Evolutionary conservation across 1,140 invertebrate species (phyloP).

Genomic region (Heliconius hewitsoni): DNA sequence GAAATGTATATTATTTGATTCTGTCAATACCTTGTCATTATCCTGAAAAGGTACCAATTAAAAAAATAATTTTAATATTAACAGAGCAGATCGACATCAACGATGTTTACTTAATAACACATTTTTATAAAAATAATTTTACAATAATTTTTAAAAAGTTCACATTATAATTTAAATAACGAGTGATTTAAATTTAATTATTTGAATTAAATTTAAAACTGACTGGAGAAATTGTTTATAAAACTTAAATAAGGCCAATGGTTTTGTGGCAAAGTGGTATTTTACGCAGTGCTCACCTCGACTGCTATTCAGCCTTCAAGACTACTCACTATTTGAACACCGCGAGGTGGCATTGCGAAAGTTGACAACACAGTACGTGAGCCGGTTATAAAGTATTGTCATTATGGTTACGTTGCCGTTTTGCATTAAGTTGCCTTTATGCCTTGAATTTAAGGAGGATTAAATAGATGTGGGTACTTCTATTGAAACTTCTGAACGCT

Average conservation of each 20-base stretch:
- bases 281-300: constrained; percentile 49
- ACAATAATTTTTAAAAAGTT: too few species aligned
- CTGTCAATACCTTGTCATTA: too few species aligned
- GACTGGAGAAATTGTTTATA: not conserved
- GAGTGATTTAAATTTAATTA: too few species aligned
- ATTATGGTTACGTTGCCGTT: constrained; percentile 56
- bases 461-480: constrained; percentile 17
- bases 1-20: too few species aligned
- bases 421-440: constrained; percentile 42
- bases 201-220: too few species aligned
- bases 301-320: constrained; percentile 60
- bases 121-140: too few species aligned
- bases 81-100: too few species aligned
- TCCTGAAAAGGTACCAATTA: too few species aligned
- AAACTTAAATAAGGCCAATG: not conserved
- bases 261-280: constrained; percentile 19
- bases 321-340: constrained; percentile 63
- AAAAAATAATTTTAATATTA: too few species aligned
- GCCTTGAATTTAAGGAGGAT: constrained; percentile 42
- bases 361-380: constrained; percentile 73
- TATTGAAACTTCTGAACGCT: not conserved
- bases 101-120: too few species aligned
- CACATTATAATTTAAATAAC: too few species aligned
- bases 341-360: constrained; percentile 75
- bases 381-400: constrained; percentile 59